A percentile compares a stretch with the other conserved stretches of the same genome.
phyloP scores from a whole-genome alignment of 2,797 vertebrate species.

The Euthynnus affinis region DNA sequence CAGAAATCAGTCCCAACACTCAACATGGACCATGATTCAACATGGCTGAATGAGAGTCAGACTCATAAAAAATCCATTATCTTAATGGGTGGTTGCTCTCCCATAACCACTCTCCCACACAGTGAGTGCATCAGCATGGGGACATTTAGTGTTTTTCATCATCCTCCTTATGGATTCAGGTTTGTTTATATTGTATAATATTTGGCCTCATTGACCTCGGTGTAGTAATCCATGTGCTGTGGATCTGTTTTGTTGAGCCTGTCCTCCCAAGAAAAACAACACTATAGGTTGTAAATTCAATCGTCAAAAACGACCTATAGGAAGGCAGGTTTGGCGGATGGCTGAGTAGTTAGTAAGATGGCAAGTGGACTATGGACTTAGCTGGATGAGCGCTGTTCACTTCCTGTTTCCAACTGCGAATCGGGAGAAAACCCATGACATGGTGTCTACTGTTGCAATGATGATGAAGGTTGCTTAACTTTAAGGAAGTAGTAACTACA shows the following conservation, averaged over 20 bases:
- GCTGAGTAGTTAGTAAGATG: too few species aligned
- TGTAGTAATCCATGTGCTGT: not conserved
- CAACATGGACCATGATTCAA: conserved; percentile 30
- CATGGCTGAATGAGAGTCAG: conserved; percentile 31
- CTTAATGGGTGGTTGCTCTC: conserved; percentile 32
- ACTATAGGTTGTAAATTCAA: too few species aligned
- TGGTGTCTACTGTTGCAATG: too few species aligned
- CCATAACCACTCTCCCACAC: not conserved
- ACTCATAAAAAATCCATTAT: conserved; percentile 52
- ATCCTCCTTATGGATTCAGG: not conserved
- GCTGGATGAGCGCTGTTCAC: too few species aligned
- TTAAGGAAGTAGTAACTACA: too few species aligned
- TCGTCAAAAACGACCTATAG: too few species aligned
- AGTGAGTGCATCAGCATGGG: not conserved
- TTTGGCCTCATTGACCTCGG: conserved; percentile 12
- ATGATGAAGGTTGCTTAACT: too few species aligned
- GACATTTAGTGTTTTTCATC: conserved; percentile 14
- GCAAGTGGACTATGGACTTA: too few species aligned
- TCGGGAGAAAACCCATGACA: too few species aligned
- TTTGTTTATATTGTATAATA: not conserved
- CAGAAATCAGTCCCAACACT: conserved; percentile 23
- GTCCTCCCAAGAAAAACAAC: too few species aligned
- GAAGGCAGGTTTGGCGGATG: too few species aligned
- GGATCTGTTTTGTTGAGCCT: not conserved
- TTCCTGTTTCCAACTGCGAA: too few species aligned